These are phyloP conservation scores for Stomorhina lunata DNA, from an alignment of 2,888 invertebrate species.

Conservation along the genomic window DNA sequence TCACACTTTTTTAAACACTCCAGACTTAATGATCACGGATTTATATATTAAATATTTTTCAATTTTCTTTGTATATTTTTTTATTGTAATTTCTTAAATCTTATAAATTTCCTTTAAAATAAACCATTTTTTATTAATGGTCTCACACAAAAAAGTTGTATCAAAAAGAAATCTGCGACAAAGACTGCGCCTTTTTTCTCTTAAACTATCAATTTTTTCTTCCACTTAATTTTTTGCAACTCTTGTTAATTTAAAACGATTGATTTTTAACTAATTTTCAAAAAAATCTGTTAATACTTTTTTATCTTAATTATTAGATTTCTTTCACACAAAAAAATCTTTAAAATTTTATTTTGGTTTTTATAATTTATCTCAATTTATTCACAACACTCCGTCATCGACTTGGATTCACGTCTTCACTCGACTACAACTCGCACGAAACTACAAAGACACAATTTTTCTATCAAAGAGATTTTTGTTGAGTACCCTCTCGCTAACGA, in stretches of 20 bases:
- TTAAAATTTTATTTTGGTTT: background rate
- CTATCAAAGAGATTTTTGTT: background rate
- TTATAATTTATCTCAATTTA: background rate
- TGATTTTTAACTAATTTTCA: background rate
- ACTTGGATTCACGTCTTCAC: conserved; percentile 31
- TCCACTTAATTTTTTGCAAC: conserved; percentile 10
- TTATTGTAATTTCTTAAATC: no score
- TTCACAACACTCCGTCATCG: conserved; percentile 1
- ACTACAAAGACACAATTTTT: conserved; percentile 51
- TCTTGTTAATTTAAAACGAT: background rate
- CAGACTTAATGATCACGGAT: no score
- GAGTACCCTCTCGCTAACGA: conserved; percentile 51
- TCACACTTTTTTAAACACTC: background rate
- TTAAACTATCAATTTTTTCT: background rate
- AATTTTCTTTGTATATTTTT: no score
- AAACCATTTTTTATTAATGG: no score
- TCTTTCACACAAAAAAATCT: background rate
- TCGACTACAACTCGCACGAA: conserved; percentile 57
- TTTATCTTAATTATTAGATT: background rate
- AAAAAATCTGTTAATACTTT: background rate
- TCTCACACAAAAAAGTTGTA: conserved; percentile 28
- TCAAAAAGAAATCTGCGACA: conserved; percentile 42
- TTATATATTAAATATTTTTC: no score
- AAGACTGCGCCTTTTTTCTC: conserved; percentile 64
- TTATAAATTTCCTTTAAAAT: no score